Base-by-base conservation (phyloP, 2,888 invertebrate species). In the Azorinus chamasolen region DNA sequence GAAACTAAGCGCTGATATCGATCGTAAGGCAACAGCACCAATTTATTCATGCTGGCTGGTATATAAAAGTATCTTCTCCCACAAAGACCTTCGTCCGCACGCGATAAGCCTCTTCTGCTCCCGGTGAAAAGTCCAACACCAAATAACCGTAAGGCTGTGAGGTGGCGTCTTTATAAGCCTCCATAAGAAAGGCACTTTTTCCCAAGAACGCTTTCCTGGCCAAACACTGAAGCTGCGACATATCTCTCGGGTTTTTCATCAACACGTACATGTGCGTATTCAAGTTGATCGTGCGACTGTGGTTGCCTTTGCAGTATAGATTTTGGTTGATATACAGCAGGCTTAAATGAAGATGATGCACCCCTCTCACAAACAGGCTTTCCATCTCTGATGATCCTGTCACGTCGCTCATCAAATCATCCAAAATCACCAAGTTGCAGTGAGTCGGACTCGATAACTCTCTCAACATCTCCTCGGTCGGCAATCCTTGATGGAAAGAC, bases 241-340 rank as follows among this genome's bases (percentile, higher is more conserved):
- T 48, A 24, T 72, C 71, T 37, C 72, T 58, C 27, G 54, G 57
- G 43, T 74, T 68, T 45, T 51, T 74, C 74, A 64, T 75, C 37
- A 70, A 41, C 39, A 75, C 55, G 18, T 51, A 55, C 16, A 65
- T 55, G 43, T 58, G 58, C 10, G 66, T 73, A 25, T 65, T 65
- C 20, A 72, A 41, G 25, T 62, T 54, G 39, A 71, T 71, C 48
- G 58, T 71, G 16, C 63, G 45, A 50, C 50, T 39, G 27, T 50
- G 53, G 22, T 53, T 64, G 20, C 63, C 71, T 48, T 57, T 59
- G 20, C 59, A 61, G 46, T 62, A 73, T 16, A 61, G 12, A 55
- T 73, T 73, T 57, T 73, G 66, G 27, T 66, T 66, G 14, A 73
- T 43, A 32, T 59, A 73, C 27, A 73, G 25, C 6, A 59, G 24